phyloP scores from a whole-genome alignment of 2,797 vertebrate species.

The Borostomias antarcticus region DNA sequence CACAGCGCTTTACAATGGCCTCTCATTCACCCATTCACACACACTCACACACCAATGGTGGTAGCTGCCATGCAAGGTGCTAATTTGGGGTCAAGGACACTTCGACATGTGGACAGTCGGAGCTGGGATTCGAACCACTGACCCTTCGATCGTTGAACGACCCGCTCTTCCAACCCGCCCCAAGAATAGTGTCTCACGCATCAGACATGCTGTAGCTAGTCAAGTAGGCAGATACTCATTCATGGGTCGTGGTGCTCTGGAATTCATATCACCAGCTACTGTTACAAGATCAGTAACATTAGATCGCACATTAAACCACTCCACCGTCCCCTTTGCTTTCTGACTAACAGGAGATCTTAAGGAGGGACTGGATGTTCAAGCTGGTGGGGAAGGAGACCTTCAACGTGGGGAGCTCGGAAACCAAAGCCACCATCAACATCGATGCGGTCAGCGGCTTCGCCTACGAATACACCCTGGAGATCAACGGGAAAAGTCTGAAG shows the following conservation, averaged over 20 bases:
- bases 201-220: background rate
- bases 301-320: background rate
- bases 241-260: background rate
- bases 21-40: too few relatives aligned
- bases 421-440: slow-evolving; percentile 95
- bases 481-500: slow-evolving; percentile 94
- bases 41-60: too few relatives aligned
- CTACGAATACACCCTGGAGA: slow-evolving; percentile 96
- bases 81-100: too few relatives aligned
- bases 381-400: slow-evolving; percentile 96
- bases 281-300: background rate
- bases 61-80: too few relatives aligned
- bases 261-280: background rate
- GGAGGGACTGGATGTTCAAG: slow-evolving; percentile 98
- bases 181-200: too few relatives aligned
- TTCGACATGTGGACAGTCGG: too few relatives aligned
- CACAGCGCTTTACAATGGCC: too few relatives aligned
- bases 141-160: too few relatives aligned
- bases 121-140: too few relatives aligned
- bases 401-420: slow-evolving; percentile 83
- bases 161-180: too few relatives aligned
- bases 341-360: slow-evolving; percentile 83
- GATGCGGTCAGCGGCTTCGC: slow-evolving; percentile 92
- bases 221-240: background rate
- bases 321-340: background rate